Base-by-base conservation (phyloP, 2,888 invertebrate species). In the Diarsia brunnea region DNA sequence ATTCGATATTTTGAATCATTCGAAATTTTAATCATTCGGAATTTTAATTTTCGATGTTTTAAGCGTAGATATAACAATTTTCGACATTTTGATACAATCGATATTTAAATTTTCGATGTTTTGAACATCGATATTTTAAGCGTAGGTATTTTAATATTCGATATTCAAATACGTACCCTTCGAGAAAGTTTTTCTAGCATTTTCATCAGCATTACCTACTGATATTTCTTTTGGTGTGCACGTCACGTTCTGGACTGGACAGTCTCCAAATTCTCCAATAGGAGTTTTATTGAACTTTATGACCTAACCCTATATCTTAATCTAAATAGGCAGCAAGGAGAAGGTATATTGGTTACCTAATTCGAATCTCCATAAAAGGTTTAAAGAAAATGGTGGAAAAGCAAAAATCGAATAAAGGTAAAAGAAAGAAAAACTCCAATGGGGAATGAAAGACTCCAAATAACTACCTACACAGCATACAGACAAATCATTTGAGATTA, bases 141-240 rank as follows among this genome's bases (percentile, higher is more conserved):
- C 0, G 45, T 45, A 45, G 11, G 10, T 45, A 45, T 45, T 45
- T 45, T 45, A 45, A 45, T 45, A 11, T 45, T 45, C 10, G 45
- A 11, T 11, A 45, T 45, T 45, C 45, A 45, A 45, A 45, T 45
- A 45, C 11, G 45, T 45, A 45, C 45, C 45, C 11, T 24, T 27
- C 16, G 21, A 75, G 66, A 55, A 70, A 77, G 16, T n/a, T 51
- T 75, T 82, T 78, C 55, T 67, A 63, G 51, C 14, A 27, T 63
- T 70, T 78, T 77, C 63, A 49, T 55, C 53, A 74, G 24, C 8
- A n/a, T 38, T 38, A 19, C 19, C 60, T 60, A 27, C 12, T 43
- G 19, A 19, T 45, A 27, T 47, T 27, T 53, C 7, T 43, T 47
- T 27, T 27, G 8, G 14, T 72, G n/a, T 61, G n/a, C 47, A 1